Base-by-base conservation (phyloP, 2,888 invertebrate genomes). In the Ctena decussata region DNA sequence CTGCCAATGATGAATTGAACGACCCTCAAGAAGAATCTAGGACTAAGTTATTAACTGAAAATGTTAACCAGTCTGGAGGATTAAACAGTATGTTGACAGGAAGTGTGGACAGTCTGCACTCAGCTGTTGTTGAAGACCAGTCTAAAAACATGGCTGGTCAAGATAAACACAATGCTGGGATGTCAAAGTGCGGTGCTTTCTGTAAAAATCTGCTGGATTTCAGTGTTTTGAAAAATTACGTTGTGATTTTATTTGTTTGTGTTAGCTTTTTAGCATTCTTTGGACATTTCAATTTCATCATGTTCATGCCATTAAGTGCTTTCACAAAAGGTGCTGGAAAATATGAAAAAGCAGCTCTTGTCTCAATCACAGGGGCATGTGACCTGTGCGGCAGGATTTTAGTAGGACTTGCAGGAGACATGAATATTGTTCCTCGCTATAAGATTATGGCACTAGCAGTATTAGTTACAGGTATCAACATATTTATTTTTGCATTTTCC, bases 261-360 rank as follows among this genome's bases (percentile, higher is more conserved):
- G 84, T 91, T 8, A 91, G 90, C 65, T 93, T 94, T 75, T 77
- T 93, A 1, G 75, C 87, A 21, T 94, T 94, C 71, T 92, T 93
- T 74, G 94, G 94, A 24, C 92, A 93, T 85, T 93, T 94, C 77
- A 94, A 93, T 72, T 93, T 93, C 53, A 90, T 94, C 41, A 53
- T 93, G 2, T 93, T 94, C 81, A 86, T 94, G 83, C 93, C 94
- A 0, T 46, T 85, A 11, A 85, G 91, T 53, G 91, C 90, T 8
- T 35, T 27, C 6, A 77, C 78, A 8, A 80, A 87, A 46, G 92
- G 91, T 18, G 90, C 93, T 21, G 73, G 78, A 2, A 86, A 89
- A 21, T 92, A 91, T 76, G 83, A 93, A 15, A 92, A 89, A 69
- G 93, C 94, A 1, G 75, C 86, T 69, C 82, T 94, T 18, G 90